phyloP scores from a whole-genome alignment of 2,888 invertebrate genomes.

The Epirrhoe tristata region DNA sequence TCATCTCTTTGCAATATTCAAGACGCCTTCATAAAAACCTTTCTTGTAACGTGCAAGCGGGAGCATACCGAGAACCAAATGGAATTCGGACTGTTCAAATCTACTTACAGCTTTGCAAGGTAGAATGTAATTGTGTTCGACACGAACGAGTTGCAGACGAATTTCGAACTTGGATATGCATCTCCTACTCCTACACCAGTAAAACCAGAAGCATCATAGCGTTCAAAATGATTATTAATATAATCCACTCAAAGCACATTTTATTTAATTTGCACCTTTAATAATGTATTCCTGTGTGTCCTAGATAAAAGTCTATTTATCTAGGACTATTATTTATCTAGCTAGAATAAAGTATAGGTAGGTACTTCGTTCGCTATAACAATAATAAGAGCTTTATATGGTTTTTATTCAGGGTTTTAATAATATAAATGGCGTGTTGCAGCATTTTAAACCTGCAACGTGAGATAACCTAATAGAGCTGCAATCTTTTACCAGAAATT shows the following conservation, averaged over 20 bases:
- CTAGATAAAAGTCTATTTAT: no score
- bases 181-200: no score
- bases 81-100: conserved; percentile 11
- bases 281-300: no score
- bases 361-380: no score
- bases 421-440: not conserved
- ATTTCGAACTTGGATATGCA: not conserved
- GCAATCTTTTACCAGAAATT: conserved; percentile 16
- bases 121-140: not conserved
- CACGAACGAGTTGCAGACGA: not conserved
- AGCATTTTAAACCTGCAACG: not conserved
- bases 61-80: conserved; percentile 36
- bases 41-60: conserved; percentile 44
- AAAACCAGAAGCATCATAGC: no score
- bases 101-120: conserved; percentile 4
- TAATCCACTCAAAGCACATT: no score
- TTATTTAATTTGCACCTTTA: no score
- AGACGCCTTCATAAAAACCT: conserved; percentile 46
- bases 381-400: no score
- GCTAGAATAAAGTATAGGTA: no score
- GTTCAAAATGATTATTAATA: no score
- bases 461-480: not conserved
- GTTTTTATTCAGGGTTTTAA: no score
- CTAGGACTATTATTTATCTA: no score
- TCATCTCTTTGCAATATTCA: conserved; percentile 55